Evolutionary conservation across 2,888 invertebrate species (phyloP).

Genomic region (Amiota mariae): DNA sequence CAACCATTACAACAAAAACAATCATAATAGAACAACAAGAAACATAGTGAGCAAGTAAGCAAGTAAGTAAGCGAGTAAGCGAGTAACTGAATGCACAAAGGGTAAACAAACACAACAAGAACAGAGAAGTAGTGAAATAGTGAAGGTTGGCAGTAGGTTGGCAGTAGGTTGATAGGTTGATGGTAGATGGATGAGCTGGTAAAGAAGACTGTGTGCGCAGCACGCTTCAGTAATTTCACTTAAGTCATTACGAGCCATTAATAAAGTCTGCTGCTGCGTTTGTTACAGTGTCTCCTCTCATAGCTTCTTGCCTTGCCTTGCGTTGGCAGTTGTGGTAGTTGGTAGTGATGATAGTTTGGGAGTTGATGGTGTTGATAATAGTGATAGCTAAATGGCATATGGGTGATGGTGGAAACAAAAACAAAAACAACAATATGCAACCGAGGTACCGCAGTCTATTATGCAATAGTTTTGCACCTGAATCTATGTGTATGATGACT

Average conservation of each 20-base stretch:
- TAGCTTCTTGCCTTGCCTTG: no score
- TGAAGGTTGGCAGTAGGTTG: no score
- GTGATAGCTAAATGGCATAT: no score
- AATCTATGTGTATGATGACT: no score
- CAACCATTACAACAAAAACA: not conserved
- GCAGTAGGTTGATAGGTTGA: slow-evolving; percentile 11
- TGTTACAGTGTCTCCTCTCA: slow-evolving; percentile 3
- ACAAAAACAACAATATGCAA: no score
- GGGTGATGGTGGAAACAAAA: no score
- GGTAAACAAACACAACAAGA: not conserved
- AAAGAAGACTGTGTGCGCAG: slow-evolving; percentile 43
- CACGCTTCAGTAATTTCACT: slow-evolving; percentile 71
- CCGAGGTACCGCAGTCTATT: no score
- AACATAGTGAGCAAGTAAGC: not conserved
- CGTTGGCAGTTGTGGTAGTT: not conserved
- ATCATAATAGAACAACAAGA: slow-evolving; percentile 6
- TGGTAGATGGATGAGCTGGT: not conserved
- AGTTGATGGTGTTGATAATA: no score
- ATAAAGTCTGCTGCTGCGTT: slow-evolving; percentile 55
- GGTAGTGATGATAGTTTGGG: not conserved
- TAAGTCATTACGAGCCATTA: slow-evolving; percentile 67
- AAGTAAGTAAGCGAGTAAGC: not conserved
- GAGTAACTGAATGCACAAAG: not conserved
- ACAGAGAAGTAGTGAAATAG: slow-evolving; percentile 29
- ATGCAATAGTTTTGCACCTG: no score